Evolutionary conservation across 2,797 vertebrate genomes (phyloP), one percentile per base, ranked within the genome.

Genomic region (Bovichtus variegatus): DNA sequence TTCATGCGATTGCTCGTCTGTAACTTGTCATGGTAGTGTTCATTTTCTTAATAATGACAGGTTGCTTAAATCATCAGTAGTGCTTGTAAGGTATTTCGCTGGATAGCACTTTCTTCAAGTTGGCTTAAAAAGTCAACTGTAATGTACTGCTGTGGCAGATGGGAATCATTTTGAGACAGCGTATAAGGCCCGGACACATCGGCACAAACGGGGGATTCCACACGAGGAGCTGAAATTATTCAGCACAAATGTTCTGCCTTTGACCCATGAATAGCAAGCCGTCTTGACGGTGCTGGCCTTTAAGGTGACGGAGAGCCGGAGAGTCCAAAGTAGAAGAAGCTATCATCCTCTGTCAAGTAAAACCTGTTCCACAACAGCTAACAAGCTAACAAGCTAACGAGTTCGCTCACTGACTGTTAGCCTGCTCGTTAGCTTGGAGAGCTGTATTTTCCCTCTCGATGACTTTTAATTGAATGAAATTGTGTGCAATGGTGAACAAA

Each of bases 1-100:
- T 69, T 73, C 13, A 3, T 61, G 59, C 29, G 10, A 25, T 55
- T 62, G 38, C 57, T 74, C 3, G 34, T 49, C 44, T 70, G 44
- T n/a, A 2, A 29, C 53, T 47, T 55, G 25, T 36, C 18, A 5
- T 34, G 34, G 55, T 44, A 18, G 38, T n/a, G 27, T 53, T 47
- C 6, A 46, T 16, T 54, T 38, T 47, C 23, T 65, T 8, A 25
- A 44, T 57, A 40, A 43, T 38, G 21, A 47, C 13, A 40, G 58
- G 38, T 18, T 49, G 18, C 9, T 41, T 36, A 5, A 69, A 19
- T 58, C 1, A 46, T 64, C 27, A 10, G 8, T 27, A 18, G 5
- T 40, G 19, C 18, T 43, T 43, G 9, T 16, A 16, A 16, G 5
- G 15, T 25, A 31, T 53, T 68, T 51, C 2, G 19, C 11, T 10